Evolutionary conservation across 1,140 invertebrate genomes (phyloP).

Genomic region (Condylostylus longicornis): DNA sequence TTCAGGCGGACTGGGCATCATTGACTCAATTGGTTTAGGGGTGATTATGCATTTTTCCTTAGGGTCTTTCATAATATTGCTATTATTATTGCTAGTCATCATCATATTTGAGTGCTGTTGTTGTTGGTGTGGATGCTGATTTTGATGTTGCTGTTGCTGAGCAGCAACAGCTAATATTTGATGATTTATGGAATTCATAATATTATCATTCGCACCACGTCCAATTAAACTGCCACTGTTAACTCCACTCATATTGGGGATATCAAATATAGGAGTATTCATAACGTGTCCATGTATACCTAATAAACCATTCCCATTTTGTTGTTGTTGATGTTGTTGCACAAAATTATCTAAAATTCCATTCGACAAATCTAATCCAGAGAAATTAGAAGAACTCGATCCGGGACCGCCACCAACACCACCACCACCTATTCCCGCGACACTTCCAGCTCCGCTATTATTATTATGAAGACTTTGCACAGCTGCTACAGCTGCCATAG

Average conservation of each 20-base stretch:
- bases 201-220: slow-evolving; percentile 4
- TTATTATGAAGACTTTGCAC: slow-evolving; percentile 8
- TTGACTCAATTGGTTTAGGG: slow-evolving; percentile 44
- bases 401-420: neutral
- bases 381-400: no score
- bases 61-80: slow-evolving; percentile 28
- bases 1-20: slow-evolving; percentile 38
- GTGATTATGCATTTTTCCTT: slow-evolving; percentile 39
- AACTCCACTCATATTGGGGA: no score
- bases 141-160: slow-evolving; percentile 7
- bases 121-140: slow-evolving; percentile 9
- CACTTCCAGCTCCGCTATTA: neutral
- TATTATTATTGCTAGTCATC: neutral
- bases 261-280: no score
- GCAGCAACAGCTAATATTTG: slow-evolving; percentile 4
- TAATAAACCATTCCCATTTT: neutral
- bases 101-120: slow-evolving; percentile 4
- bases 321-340: no score
- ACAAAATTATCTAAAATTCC: no score
- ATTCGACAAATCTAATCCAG: no score
- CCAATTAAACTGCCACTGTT: no score
- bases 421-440: slow-evolving; percentile 1
- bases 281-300: no score
- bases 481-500: slow-evolving; percentile 9
- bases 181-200: neutral